Conservation (phyloP, 2,888 invertebrate genomes). For the Aricia artaxerxes region DNA sequence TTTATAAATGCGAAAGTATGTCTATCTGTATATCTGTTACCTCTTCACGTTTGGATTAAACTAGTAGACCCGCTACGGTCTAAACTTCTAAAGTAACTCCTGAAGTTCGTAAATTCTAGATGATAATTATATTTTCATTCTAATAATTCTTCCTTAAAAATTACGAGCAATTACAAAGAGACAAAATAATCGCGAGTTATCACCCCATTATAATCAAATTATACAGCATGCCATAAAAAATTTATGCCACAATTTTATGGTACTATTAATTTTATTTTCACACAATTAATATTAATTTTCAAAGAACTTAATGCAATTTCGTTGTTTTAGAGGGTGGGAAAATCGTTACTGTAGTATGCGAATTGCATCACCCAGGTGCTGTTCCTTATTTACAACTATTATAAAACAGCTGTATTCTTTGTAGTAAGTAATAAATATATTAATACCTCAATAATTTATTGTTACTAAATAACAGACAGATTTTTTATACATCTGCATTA, state of each 20-base stretch:
- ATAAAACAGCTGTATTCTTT: background rate
- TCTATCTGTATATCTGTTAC: no score
- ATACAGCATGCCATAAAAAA: background rate
- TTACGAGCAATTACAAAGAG: no score
- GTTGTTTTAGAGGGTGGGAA: constrained; percentile 3
- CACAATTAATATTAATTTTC: background rate
- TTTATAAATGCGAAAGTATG: no score
- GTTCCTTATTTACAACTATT: background rate
- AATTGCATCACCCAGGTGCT: constrained; percentile 10
- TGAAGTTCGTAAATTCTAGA: background rate
- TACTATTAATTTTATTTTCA: constrained; percentile 26
- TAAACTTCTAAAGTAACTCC: background rate
- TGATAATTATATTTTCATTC: background rate
- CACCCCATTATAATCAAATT: background rate
- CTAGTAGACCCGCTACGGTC: no score
- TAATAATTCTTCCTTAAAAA: background rate
- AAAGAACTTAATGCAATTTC: constrained; percentile 18
- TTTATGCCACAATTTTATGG: constrained; percentile 9
- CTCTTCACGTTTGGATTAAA: no score
- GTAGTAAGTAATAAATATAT: background rate
- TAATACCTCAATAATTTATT: background rate
- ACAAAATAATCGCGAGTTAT: constrained; percentile 16
- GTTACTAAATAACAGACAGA: background rate
- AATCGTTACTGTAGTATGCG: constrained; percentile 1
- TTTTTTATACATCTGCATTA: background rate